Base-by-base conservation (phyloP, 2,888 invertebrate genomes). In the Hyppa rectilinea region DNA sequence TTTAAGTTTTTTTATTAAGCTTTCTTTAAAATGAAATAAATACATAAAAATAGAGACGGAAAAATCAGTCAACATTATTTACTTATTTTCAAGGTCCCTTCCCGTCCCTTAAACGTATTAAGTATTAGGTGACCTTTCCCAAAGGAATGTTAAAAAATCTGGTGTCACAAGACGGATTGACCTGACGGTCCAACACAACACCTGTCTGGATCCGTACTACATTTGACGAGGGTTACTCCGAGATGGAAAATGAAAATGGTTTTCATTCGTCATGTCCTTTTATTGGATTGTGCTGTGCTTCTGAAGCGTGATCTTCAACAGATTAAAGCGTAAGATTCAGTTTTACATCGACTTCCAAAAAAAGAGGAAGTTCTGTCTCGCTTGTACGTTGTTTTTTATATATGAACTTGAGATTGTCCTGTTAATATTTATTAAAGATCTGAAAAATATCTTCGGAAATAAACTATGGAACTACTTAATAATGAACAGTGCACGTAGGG, bases 221-320 rank as follows among this genome's bases (percentile, higher is more conserved):
- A 65, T 73, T 68, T 82, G 80, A 82, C 77, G 70, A 82, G 82
- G 82, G 82, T 82, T 9, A 26, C 29, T n/a, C 34, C 4, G 36
- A 29, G 29, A 59, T 50, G 60, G 49, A 77, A 72, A 60, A 65
- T 29, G 64, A 70, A 53, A 63, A 60, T 60, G 34, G 40, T 72
- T 77, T 60, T 49, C 63, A 55, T 72, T 67, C 50, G 55, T 55
- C 72, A 50, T 55, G 53, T 12, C 60, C 38, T 49, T 62, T 78
- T 77, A 53, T 65, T 77, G 47, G 20, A 40, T 29, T n/a, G 23
- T 45, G 34, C 38, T 47, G 17, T 36, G 36, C 12, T 55, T 53
- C 7, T 14, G 34, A 47, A 76, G 45, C 29, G 26, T n/a, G 38
- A 63, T 49, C 14, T 49, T 47, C 29, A 17, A 52, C 12, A 17